phyloP scores from a whole-genome alignment of 2,888 invertebrate species.

The Andrena flavipes region DNA sequence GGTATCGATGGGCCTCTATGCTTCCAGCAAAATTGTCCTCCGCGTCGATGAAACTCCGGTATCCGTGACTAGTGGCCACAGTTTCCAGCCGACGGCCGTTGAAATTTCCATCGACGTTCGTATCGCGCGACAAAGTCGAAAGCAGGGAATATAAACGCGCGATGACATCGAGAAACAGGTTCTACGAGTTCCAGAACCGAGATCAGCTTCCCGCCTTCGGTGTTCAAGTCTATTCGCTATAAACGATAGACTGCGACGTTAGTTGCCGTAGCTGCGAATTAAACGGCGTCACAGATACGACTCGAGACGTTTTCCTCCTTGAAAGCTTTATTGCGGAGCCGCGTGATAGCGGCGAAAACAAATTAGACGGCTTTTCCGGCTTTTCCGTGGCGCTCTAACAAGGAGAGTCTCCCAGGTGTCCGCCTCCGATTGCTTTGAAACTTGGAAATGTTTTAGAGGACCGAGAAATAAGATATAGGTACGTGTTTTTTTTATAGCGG shows the following conservation, averaged over 20 bases:
- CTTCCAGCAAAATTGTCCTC: neutral
- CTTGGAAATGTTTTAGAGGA: no score
- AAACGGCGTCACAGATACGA: neutral
- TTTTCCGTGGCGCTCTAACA: conserved; percentile 27
- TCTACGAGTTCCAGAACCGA: neutral
- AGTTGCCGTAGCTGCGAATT: conserved; percentile 1
- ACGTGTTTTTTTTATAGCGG: no score
- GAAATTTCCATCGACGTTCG: neutral
- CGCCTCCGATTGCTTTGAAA: no score
- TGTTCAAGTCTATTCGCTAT: neutral
- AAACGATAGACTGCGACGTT: neutral
- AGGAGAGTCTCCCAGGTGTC: no score
- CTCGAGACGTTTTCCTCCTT: conserved; percentile 10
- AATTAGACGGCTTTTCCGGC: conserved; percentile 61
- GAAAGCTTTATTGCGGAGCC: conserved; percentile 50
- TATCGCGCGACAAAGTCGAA: neutral
- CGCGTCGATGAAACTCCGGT: neutral
- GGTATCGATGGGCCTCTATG: no score
- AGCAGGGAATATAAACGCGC: neutral
- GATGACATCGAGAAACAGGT: neutral
- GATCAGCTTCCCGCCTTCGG: neutral
- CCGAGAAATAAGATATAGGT: no score
- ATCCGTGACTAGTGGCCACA: neutral
- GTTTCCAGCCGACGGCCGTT: neutral
- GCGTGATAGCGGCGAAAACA: conserved; percentile 41